A percentile compares a stretch with the other conserved stretches of the same genome.
These are phyloP conservation scores for Drosophila fulvimacula DNA, from an alignment of 2,888 invertebrate genomes.

Conservation along the genomic window DNA sequence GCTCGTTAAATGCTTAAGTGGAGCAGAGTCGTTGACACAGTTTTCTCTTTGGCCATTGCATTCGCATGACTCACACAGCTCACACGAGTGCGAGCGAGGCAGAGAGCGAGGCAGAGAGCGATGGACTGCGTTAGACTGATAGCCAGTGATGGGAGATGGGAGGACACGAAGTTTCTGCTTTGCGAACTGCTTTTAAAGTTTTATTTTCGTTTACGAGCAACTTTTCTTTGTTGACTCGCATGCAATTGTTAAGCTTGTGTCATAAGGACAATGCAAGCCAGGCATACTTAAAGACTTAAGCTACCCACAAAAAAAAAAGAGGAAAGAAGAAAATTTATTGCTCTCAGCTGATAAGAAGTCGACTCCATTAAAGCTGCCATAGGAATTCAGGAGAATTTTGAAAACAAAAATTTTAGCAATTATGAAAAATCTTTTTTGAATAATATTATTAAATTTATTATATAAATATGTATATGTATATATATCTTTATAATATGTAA, in stretches of 20 bases:
- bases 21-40: conserved; percentile 81
- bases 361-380: conserved; percentile 39
- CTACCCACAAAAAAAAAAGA: not conserved
- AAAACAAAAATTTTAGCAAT: not conserved
- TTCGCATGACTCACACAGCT: conserved; percentile 59
- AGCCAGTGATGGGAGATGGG: not conserved
- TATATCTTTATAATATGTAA: not conserved
- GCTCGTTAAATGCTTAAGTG: conserved; percentile 78
- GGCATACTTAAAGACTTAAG: conserved; percentile 32
- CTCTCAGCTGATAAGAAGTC: conserved; percentile 32
- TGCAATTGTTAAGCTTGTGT: conserved; percentile 52
- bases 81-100: conserved; percentile 3
- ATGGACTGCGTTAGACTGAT: not conserved
- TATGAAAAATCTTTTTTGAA: no score
- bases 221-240: conserved; percentile 47
- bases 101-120: not conserved
- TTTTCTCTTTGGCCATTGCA: conserved; percentile 62
- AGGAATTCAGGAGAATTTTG: conserved; percentile 4
- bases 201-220: conserved; percentile 55
- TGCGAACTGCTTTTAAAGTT: conserved; percentile 59
- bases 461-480: no score
- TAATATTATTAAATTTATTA: no score
- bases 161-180: conserved; percentile 12
- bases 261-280: conserved; percentile 48
- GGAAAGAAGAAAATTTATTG: conserved; percentile 32